Evolutionary conservation across 1,140 invertebrate species (phyloP), one percentile per base, ranked within the genome.

Genomic region (Drosophila melanica): DNA sequence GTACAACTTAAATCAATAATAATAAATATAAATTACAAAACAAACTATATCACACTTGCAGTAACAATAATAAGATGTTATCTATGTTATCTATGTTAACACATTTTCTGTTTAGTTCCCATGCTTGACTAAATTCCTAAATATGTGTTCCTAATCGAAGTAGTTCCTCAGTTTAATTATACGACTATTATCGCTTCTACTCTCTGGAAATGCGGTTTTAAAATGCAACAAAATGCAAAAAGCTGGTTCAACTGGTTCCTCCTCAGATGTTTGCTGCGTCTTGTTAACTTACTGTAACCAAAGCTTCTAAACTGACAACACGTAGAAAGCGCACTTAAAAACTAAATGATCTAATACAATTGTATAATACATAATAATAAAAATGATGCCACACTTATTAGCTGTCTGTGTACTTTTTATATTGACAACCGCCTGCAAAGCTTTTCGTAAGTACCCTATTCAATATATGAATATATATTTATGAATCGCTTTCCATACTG

Each of bases 161-260:
- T 6, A 33, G 30, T 33, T 33, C 30, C 30, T 33, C 0, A 35
- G 10, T 9, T 0, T 9, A 35, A 35, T 9, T 35, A 35, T 35
- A 35, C 9, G 9, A 35, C 33, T 35, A 8, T 35, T 35, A 35
- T 35, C 6, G 10, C 8, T 10, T 9, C 10, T 8, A 35, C 33
- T 35, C 33, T 35, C 33, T 35, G 10, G 33, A 48, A 48, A 48
- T 48, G 20, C 47, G n/a, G 20, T 3, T 23, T 23, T 0, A 23
- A 23, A 23, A 23, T 23, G 20, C 20, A 23, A 23, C 20, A 48
- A 20, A 7, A 7, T 4, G n/a, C 47, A 27, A 27, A 4, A 54
- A 54, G 33, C 51, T 54, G 51, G 51, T 20, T 54, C 16, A 54
- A 54, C 51, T 18, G 51, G 51, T 54, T 54, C 30, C 16, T 37